Percentiles rank a stretch among this genome's conserved stretches.
Evolutionary conservation across 2,888 invertebrate species (phyloP).

Genomic region (Podabrus alpinus): DNA sequence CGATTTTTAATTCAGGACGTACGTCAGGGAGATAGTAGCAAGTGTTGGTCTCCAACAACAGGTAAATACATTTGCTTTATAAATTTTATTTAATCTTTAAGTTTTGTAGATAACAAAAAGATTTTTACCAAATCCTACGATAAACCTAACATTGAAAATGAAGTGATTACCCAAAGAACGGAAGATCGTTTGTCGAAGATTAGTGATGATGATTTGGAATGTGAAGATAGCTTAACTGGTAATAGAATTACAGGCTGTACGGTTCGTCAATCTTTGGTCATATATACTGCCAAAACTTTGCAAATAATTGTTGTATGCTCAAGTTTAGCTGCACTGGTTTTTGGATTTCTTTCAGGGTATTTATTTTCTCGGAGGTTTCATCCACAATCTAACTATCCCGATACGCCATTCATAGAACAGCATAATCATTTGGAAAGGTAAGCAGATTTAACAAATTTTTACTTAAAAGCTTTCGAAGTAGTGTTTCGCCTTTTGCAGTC

Average conservation of each 20-base stretch:
- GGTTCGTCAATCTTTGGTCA: slow-evolving; percentile 62
- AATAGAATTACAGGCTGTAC: slow-evolving; percentile 46
- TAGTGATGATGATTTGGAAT: slow-evolving; percentile 38
- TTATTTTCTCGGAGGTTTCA: slow-evolving; percentile 80
- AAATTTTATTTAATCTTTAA: background rate
- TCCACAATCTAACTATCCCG: slow-evolving; percentile 69
- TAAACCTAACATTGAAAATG: slow-evolving; percentile 32
- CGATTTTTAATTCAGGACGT: slow-evolving; percentile 70
- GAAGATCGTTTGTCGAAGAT: slow-evolving; percentile 37
- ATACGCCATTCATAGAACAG: slow-evolving; percentile 76
- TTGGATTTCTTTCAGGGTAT: slow-evolving; percentile 84
- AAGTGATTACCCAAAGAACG: slow-evolving; percentile 23
- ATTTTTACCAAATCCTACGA: slow-evolving; percentile 27
- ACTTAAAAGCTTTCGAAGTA: background rate
- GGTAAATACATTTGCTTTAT: slow-evolving; percentile 28
- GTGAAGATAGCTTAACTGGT: slow-evolving; percentile 44
- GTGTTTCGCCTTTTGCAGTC: background rate
- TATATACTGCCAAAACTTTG: slow-evolving; percentile 80
- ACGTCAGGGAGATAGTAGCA: slow-evolving; percentile 67
- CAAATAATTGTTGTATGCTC: slow-evolving; percentile 80
- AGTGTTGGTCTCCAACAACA: slow-evolving; percentile 55
- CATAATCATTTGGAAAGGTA: slow-evolving; percentile 78
- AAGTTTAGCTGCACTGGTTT: slow-evolving; percentile 77
- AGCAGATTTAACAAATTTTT: slow-evolving; percentile 23
- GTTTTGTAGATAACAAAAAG: slow-evolving; percentile 26